phyloP scores from a whole-genome alignment of 2,113 vertebrate species.

The Mugil cephalus region DNA sequence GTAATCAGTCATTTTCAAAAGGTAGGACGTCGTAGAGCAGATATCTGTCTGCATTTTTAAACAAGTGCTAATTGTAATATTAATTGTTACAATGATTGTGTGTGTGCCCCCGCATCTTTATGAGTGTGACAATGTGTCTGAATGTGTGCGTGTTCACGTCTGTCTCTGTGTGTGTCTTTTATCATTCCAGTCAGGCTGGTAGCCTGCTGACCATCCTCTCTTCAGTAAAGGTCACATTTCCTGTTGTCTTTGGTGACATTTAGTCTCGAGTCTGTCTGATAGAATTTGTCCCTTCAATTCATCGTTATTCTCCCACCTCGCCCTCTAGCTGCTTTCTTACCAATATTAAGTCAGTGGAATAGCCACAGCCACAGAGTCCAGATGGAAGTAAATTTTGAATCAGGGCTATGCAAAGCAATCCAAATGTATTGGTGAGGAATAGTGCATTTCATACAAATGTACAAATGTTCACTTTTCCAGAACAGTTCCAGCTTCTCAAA shows the following conservation, averaged over 20 bases:
- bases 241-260: slow-evolving; percentile 69
- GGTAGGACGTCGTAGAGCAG: no score
- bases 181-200: slow-evolving; percentile 57
- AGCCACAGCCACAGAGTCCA: neutral
- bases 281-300: slow-evolving; percentile 49
- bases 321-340: slow-evolving; percentile 23
- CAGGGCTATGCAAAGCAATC: neutral
- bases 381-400: neutral
- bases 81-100: no score
- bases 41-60: no score
- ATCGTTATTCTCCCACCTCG: slow-evolving; percentile 17
- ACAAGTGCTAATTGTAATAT: neutral
- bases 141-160: neutral
- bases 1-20: no score
- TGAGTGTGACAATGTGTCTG: neutral
- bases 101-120: slow-evolving; percentile 5
- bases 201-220: slow-evolving; percentile 33
- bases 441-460: no score
- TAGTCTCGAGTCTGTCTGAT: slow-evolving; percentile 61
- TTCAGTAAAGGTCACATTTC: slow-evolving; percentile 68
- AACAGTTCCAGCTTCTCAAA: no score
- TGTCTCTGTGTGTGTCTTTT: slow-evolving; percentile 42
- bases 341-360: neutral
- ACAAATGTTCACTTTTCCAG: no score
- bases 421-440: neutral